phyloP scores from a whole-genome alignment of 2,797 vertebrate species.

The Pipistrellus pipistrellus region DNA sequence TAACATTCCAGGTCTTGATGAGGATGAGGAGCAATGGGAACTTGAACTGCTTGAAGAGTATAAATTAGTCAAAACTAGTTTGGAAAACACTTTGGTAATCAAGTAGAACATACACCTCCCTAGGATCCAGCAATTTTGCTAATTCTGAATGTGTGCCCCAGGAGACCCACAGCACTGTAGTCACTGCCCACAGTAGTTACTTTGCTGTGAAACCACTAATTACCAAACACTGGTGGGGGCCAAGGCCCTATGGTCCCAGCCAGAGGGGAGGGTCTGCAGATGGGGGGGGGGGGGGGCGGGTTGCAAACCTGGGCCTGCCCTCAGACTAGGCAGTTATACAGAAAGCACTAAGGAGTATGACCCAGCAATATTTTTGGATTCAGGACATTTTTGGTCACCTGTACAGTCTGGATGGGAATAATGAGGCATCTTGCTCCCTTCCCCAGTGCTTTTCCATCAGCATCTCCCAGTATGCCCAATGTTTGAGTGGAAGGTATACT shows the following conservation, averaged over 20 bases:
- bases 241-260: background rate
- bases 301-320: background rate
- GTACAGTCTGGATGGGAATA: background rate
- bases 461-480: background rate
- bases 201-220: background rate
- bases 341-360: background rate
- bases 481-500: background rate
- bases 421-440: background rate
- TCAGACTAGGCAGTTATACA: too few relatives aligned
- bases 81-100: background rate
- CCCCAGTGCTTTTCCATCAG: too few relatives aligned
- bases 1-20: background rate
- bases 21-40: background rate
- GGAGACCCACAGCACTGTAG: background rate
- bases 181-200: too few relatives aligned
- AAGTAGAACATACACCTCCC: background rate
- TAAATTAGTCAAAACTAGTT: background rate
- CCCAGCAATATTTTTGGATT: background rate
- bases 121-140: background rate
- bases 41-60: background rate
- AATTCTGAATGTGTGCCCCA: too few relatives aligned
- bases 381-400: background rate
- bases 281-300: background rate
- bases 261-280: background rate
- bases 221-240: background rate